A percentile compares a stretch with the other conserved stretches of the same genome.
Evolutionary conservation across 2,888 invertebrate genomes (phyloP).

Genomic region (Eristalis tenax): DNA sequence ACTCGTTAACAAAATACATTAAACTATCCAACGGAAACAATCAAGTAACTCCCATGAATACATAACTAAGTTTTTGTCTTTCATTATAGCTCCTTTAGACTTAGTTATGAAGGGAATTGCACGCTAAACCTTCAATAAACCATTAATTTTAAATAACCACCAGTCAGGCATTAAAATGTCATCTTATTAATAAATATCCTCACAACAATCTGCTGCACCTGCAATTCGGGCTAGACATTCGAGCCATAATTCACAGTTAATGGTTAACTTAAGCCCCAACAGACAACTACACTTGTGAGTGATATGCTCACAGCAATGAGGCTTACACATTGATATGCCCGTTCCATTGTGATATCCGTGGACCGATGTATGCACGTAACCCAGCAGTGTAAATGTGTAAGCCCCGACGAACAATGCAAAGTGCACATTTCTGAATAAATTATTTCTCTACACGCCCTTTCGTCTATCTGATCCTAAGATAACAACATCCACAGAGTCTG

Average conservation of each 20-base stretch:
- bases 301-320: neutral
- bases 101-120: too few relatives aligned
- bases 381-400: neutral
- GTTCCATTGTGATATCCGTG: neutral
- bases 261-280: constrained; percentile 63
- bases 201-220: constrained; percentile 52
- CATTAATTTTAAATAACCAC: neutral
- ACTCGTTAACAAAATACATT: too few relatives aligned
- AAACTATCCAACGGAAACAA: too few relatives aligned
- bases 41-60: too few relatives aligned
- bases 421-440: constrained; percentile 64
- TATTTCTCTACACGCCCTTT: constrained; percentile 44
- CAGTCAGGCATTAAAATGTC: constrained; percentile 28
- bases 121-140: too few relatives aligned
- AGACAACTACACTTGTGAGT: neutral
- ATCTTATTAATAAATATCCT: constrained; percentile 42
- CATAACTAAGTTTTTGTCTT: too few relatives aligned
- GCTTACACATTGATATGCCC: neutral
- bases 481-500: constrained; percentile 60
- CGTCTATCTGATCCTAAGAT: constrained; percentile 47
- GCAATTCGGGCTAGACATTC: constrained; percentile 41
- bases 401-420: constrained; percentile 48
- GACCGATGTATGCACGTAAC: neutral
- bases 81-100: too few relatives aligned
- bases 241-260: constrained; percentile 62